Conservation (phyloP, 2,888 invertebrate species). For the Caenorhabditis afra region DNA sequence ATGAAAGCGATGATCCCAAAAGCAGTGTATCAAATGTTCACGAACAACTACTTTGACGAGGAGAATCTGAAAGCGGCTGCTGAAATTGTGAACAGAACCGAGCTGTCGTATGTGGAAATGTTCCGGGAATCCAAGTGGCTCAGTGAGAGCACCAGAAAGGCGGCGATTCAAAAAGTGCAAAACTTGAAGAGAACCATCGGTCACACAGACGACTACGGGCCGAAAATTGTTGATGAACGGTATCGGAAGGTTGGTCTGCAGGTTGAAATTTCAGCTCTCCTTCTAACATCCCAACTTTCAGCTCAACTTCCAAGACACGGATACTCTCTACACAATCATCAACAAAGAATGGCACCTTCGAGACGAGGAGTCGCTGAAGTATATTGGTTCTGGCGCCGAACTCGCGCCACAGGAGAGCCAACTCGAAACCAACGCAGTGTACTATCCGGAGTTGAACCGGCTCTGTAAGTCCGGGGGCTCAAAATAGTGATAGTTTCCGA, state of each 20-base stretch:
- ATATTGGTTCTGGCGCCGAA: not conserved
- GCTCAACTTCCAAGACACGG: not conserved
- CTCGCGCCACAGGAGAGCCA: too few species aligned
- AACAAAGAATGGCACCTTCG: not conserved
- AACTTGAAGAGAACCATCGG: not conserved
- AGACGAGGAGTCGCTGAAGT: not conserved
- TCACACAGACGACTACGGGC: not conserved
- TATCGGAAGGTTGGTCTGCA: not conserved
- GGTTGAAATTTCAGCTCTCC: not conserved
- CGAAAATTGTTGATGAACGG: not conserved
- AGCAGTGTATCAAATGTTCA: conserved; percentile 1
- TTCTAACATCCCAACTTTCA: too few species aligned
- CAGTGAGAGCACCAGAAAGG: not conserved
- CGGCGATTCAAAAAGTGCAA: not conserved
- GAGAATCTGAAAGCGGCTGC: conserved; percentile 1
- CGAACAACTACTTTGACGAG: not conserved
- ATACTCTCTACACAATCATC: not conserved
- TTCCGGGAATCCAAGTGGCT: conserved; percentile 8
- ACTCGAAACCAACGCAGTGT: not conserved
- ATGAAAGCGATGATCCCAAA: too few species aligned
- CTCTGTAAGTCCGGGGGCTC: conserved; percentile 1
- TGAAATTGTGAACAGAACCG: not conserved
- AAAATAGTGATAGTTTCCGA: too few species aligned
- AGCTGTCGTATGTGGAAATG: not conserved
- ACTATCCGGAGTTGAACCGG: not conserved